Percentiles rank a stretch among this genome's conserved stretches.
Evolutionary conservation across 1,140 invertebrate genomes (phyloP).

Genomic region (Coelopa frigida): DNA sequence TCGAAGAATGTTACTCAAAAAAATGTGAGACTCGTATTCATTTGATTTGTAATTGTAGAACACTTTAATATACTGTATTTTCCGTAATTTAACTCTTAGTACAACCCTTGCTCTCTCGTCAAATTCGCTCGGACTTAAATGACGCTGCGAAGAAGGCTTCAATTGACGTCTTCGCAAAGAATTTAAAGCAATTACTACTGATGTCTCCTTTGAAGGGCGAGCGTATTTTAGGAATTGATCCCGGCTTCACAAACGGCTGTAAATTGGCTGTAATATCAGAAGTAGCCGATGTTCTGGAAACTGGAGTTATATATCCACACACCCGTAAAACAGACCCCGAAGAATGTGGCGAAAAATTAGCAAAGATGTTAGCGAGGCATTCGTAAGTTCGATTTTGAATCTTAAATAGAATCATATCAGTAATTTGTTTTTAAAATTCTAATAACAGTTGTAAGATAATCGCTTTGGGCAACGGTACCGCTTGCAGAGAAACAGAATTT

Average conservation of each 20-base stretch:
- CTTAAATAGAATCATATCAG: neutral
- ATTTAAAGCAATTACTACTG: slow-evolving; percentile 75
- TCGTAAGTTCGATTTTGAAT: slow-evolving; percentile 22
- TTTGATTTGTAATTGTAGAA: neutral
- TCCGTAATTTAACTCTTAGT: slow-evolving; percentile 19
- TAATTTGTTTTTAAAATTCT: slow-evolving; percentile 14
- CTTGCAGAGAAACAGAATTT: slow-evolving; percentile 75
- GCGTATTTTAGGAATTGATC: slow-evolving; percentile 77
- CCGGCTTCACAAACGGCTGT: slow-evolving; percentile 78
- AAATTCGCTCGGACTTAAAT: slow-evolving; percentile 65
- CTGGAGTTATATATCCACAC: slow-evolving; percentile 62
- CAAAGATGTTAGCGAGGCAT: slow-evolving; percentile 26
- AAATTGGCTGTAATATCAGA: slow-evolving; percentile 70
- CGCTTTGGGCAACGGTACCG: slow-evolving; percentile 83
- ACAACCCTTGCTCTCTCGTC: slow-evolving; percentile 57
- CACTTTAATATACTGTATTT: neutral
- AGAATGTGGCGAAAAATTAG: slow-evolving; percentile 19
- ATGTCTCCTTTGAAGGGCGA: slow-evolving; percentile 72
- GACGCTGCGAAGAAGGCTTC: slow-evolving; percentile 70
- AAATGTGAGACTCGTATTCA: slow-evolving; percentile 24
- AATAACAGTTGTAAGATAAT: slow-evolving; percentile 60
- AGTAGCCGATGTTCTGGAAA: slow-evolving; percentile 62
- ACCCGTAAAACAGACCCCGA: slow-evolving; percentile 24
- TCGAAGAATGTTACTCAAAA: slow-evolving; percentile 53
- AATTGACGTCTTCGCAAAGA: slow-evolving; percentile 74